These are phyloP conservation scores for Drosophila pectinifera DNA, from an alignment of 1,140 invertebrate genomes.

Conservation along the genomic window DNA sequence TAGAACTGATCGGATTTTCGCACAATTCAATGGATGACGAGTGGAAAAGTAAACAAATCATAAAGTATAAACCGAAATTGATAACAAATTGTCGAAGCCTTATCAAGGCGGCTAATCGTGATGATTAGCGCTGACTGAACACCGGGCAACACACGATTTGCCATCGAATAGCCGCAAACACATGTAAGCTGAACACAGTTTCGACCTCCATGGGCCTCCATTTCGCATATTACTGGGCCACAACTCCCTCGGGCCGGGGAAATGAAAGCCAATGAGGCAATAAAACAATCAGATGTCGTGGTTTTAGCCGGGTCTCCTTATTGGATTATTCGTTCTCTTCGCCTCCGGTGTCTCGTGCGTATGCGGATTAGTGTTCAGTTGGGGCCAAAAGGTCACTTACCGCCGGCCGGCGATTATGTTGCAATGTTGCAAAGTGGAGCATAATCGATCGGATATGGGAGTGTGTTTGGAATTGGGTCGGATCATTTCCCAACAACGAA, in stretches of 20 bases:
- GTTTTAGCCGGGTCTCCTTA: slow-evolving; percentile 52
- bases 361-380: slow-evolving; percentile 70
- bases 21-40: slow-evolving; percentile 15
- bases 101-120: slow-evolving; percentile 71
- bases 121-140: slow-evolving; percentile 59
- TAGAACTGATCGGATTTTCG: slow-evolving; percentile 45
- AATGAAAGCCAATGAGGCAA: slow-evolving; percentile 61
- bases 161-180: slow-evolving; percentile 8
- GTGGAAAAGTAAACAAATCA: slow-evolving; percentile 72
- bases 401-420: slow-evolving; percentile 55
- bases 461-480: slow-evolving; percentile 11
- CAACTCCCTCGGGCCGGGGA: slow-evolving; percentile 7
- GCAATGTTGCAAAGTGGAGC: slow-evolving; percentile 39
- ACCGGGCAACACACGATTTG: slow-evolving; percentile 3
- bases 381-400: slow-evolving; percentile 30
- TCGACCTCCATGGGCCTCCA: slow-evolving; percentile 9
- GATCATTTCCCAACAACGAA: background rate
- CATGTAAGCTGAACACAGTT: slow-evolving; percentile 26
- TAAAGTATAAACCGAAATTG: slow-evolving; percentile 52
- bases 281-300: slow-evolving; percentile 73
- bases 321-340: slow-evolving; percentile 64
- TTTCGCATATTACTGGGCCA: slow-evolving; percentile 43
- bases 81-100: slow-evolving; percentile 56
- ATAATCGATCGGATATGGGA: background rate
- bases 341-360: slow-evolving; percentile 52